Evolutionary conservation across 2,888 invertebrate species (phyloP), one percentile per base, ranked within the genome.

Genomic region (Carabus problematicus): DNA sequence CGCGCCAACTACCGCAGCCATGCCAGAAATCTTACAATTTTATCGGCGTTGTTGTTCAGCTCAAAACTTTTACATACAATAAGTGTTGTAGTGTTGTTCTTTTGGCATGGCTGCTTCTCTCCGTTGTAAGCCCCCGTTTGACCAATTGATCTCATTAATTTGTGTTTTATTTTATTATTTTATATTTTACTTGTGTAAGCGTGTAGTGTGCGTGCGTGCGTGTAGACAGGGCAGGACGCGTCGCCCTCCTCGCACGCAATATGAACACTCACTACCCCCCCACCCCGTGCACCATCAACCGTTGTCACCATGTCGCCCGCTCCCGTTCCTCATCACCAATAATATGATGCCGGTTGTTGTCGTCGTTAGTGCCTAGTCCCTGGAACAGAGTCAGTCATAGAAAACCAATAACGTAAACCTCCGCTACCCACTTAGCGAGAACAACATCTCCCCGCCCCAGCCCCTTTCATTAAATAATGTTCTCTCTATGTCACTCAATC

Each of bases 21-120:
- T 69, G 69, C 56, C 69, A 69, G 61, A 69, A 67, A 62, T 69
- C 16, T 69, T 69, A 69, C 69, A 69, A 69, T 61, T 69, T 69
- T 69, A 69, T 69, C 62, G 69, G 69, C 69, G 69, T 69, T 69
- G 61, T 68, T 68, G 62, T 69, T 69, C 47, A 69, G 69, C 69
- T 69, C 69, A 69, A 49, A 69, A 69, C 62, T 67, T 60, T 67
- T 67, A 67, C 59, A 67, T 69, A 69, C 61, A 62, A 69, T 61
- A 61, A 68, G 67, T 68, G 67, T 67, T 60, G 67, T 67, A 67
- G 67, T 67, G 67, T 67, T 67, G 67, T 67, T 67, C 67, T 62
- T 62, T 69, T 69, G 69, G 62, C 69, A 69, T 69, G 69, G 56
- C 69, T 62, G 69, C 39, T 16, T 40, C 12, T 39, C 56, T 64